Evolutionary conservation across 2,888 invertebrate genomes (phyloP), one percentile per base, ranked within the genome.

Genomic region (Sipha maydis): DNA sequence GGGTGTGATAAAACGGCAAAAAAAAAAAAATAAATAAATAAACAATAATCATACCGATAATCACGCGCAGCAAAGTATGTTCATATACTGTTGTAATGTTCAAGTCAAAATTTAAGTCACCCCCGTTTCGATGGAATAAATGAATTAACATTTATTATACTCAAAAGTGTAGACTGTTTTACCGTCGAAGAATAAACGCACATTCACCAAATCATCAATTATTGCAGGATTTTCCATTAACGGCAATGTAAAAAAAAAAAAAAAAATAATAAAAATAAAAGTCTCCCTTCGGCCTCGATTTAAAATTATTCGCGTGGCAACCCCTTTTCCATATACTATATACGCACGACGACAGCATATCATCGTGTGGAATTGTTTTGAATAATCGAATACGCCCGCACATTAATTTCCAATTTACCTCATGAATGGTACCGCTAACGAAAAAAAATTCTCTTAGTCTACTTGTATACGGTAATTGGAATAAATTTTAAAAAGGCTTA

Each of bases 201-300:
- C 48, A 48, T 77, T 77, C 73, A 75, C 54, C 79, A 69, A 54
- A 86, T 86, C 86, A 86, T 86, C 86, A 86, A 86, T 86, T 86
- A 86, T 86, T 86, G 79, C 79, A 73, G 86, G 73, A 80, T 73
- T 86, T 86, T 86, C 86, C 86, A 86, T 86, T 86, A 86, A 79
- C 86, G 86, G 54, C 56, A 11, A 41, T 79, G 86, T 86, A 73
- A 34, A 78, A 69, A 77, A 85, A 77, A 56, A 83, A 38, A 21
- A 67, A 67, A 78, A 34, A 34, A 69, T 41, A 61, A 56, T 38
- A 71, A 17, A 83, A 67, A 83, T 3, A 34, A 56, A 38, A 76
- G 61, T 38, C 86, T 71, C 79, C 79, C 54, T 69, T 77, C 48
- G 77, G 48, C 34, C 19, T 86, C 79, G 85, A 79, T 86, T 86